Evolutionary conservation across 1,140 invertebrate genomes (phyloP).

Genomic region (Nephila pilipes): DNA sequence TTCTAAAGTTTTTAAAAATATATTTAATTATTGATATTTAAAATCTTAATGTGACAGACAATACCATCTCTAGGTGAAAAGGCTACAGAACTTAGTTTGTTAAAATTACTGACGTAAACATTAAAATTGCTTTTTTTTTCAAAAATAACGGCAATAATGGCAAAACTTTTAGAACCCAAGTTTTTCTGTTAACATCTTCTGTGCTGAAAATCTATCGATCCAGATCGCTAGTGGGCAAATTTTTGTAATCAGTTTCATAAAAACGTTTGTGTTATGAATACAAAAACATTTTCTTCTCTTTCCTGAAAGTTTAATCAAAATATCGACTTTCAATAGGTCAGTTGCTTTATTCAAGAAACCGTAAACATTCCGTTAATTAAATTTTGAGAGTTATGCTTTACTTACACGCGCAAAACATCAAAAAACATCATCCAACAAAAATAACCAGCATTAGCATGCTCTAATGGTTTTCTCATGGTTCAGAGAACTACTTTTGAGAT

Average conservation of each 20-base stretch:
- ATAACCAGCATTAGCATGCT: not conserved
- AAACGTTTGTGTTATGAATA: not conserved
- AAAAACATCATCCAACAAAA: not conserved
- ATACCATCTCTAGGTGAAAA: too few relatives aligned
- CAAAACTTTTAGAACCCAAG: too few relatives aligned
- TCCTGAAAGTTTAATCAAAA: not conserved
- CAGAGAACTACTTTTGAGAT: not conserved
- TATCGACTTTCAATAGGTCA: constrained; percentile 39
- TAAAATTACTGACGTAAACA: too few relatives aligned
- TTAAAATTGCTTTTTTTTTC: too few relatives aligned
- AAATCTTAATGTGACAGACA: too few relatives aligned
- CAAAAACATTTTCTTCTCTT: not conserved
- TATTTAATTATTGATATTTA: too few relatives aligned
- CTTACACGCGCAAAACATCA: not conserved
- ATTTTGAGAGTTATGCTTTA: not conserved
- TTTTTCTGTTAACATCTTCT: too few relatives aligned
- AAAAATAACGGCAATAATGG: too few relatives aligned
- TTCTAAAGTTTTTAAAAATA: too few relatives aligned
- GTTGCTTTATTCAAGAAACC: not conserved
- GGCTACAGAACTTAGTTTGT: too few relatives aligned
- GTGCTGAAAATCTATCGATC: not conserved
- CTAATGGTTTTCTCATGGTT: constrained; percentile 9
- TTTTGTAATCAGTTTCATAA: not conserved
- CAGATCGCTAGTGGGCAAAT: not conserved
- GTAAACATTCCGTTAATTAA: constrained; percentile 38